Percentiles rank a stretch among this genome's conserved stretches.
phyloP scores from a whole-genome alignment of 2,797 vertebrate species.

The Urophycis tenuis region DNA sequence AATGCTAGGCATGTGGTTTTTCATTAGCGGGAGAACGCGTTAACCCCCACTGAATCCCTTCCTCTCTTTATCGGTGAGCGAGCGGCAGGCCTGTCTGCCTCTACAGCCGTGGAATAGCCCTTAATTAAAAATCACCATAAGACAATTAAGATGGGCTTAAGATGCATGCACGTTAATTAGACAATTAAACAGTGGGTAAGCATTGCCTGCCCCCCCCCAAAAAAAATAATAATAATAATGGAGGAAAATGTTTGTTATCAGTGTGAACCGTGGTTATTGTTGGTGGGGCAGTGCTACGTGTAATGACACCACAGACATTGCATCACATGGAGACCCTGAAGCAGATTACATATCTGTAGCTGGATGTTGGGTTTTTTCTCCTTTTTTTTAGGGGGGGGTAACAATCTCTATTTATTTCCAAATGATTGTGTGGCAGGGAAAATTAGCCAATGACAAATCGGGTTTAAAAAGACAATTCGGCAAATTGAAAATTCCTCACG shows the following conservation, averaged over 20 bases:
- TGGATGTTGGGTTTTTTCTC: not conserved
- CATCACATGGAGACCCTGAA: constrained; percentile 21
- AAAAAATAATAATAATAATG: not conserved
- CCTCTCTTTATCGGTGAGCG: not conserved
- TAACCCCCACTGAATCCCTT: not conserved
- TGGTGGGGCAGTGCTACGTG: not conserved
- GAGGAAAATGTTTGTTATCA: constrained; percentile 27
- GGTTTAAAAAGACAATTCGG: not conserved
- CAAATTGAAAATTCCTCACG: not conserved
- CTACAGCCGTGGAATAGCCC: constrained; percentile 47
- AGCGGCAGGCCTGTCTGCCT: not conserved
- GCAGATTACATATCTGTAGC: not conserved
- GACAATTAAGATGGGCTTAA: constrained; percentile 61
- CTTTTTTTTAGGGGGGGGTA: too few species aligned
- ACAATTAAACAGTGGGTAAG: constrained; percentile 50
- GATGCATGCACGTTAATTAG: constrained; percentile 60
- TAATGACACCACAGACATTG: not conserved
- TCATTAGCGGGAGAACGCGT: not conserved
- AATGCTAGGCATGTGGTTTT: not conserved
- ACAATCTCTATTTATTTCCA: constrained; percentile 27
- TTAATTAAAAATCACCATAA: constrained; percentile 58
- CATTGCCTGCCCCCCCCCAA: constrained; percentile 21
- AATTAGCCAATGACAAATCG: constrained; percentile 1
- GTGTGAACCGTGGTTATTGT: constrained; percentile 33
- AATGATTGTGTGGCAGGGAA: constrained; percentile 12